These are phyloP conservation scores for Pheosia tremula DNA, from an alignment of 2,888 invertebrate genomes.

Conservation along the genomic window DNA sequence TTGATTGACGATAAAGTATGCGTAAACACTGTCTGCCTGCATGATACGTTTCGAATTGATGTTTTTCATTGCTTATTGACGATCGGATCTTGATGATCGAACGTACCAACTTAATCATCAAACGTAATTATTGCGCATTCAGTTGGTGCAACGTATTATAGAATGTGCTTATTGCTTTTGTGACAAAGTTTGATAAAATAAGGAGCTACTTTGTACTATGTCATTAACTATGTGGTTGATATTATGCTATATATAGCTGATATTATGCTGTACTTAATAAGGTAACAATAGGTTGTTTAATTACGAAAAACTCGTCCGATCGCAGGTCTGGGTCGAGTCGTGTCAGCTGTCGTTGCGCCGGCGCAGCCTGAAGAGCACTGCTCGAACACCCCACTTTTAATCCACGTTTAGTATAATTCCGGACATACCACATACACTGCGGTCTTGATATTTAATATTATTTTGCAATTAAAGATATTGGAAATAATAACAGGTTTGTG, in stretches of 20 bases:
- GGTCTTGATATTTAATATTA: slow-evolving; percentile 33
- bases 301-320: slow-evolving; percentile 9
- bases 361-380: slow-evolving; percentile 62
- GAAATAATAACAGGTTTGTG: too few relatives aligned
- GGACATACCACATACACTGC: slow-evolving; percentile 38
- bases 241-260: not conserved
- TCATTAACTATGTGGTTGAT: too few relatives aligned
- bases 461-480: not conserved
- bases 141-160: too few relatives aligned
- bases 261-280: slow-evolving; percentile 24
- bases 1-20: slow-evolving; percentile 81
- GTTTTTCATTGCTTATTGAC: slow-evolving; percentile 41
- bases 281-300: slow-evolving; percentile 33
- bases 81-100: not conserved
- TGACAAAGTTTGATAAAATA: too few relatives aligned
- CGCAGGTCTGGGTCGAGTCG: slow-evolving; percentile 3
- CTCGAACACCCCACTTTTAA: slow-evolving; percentile 66
- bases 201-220: too few relatives aligned
- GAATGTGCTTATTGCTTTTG: too few relatives aligned
- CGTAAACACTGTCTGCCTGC: slow-evolving; percentile 72
- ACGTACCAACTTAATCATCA: not conserved
- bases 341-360: slow-evolving; percentile 76
- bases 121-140: not conserved
- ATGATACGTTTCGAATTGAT: slow-evolving; percentile 51
- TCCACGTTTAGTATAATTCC: slow-evolving; percentile 59